A percentile compares a stretch with the other conserved stretches of the same genome.
Evolutionary conservation across 1,140 invertebrate species (phyloP).

Genomic region (Bombus breviceps): DNA sequence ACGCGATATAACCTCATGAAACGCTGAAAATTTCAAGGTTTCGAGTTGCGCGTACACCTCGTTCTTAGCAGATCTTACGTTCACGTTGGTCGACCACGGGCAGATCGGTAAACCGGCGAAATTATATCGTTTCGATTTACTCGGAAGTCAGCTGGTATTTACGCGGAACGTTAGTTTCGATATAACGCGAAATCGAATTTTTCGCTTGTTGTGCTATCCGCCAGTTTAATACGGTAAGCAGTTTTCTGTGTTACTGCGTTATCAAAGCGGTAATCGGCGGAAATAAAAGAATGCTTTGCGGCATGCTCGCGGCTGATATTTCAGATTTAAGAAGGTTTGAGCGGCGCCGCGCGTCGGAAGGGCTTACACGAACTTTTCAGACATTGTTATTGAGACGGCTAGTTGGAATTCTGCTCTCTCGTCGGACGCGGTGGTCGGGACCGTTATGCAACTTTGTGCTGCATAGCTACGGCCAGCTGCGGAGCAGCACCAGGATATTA

Average conservation of each 20-base stretch:
- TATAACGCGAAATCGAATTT: background rate
- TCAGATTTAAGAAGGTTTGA: background rate
- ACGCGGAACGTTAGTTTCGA: background rate
- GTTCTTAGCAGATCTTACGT: background rate
- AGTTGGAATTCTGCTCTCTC: constrained; percentile 53
- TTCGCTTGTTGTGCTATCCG: background rate
- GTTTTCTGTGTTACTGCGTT: background rate
- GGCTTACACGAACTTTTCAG: constrained; percentile 40
- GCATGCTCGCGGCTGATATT: background rate
- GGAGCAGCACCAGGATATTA: constrained; percentile 37
- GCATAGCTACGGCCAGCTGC: constrained; percentile 19
- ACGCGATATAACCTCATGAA: background rate
- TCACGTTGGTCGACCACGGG: background rate
- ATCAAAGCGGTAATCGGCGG: background rate
- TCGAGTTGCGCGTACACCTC: background rate
- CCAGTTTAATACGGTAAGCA: background rate
- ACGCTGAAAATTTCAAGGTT: background rate
- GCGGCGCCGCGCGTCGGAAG: background rate
- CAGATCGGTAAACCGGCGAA: background rate
- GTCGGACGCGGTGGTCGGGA: background rate
- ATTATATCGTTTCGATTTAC: background rate
- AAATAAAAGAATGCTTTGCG: background rate
- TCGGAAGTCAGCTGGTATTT: background rate
- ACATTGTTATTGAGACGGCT: constrained; percentile 58
- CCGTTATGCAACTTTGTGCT: constrained; percentile 24